phyloP scores from a whole-genome alignment of 1,140 invertebrate genomes.

The Camponotus vicinus region DNA sequence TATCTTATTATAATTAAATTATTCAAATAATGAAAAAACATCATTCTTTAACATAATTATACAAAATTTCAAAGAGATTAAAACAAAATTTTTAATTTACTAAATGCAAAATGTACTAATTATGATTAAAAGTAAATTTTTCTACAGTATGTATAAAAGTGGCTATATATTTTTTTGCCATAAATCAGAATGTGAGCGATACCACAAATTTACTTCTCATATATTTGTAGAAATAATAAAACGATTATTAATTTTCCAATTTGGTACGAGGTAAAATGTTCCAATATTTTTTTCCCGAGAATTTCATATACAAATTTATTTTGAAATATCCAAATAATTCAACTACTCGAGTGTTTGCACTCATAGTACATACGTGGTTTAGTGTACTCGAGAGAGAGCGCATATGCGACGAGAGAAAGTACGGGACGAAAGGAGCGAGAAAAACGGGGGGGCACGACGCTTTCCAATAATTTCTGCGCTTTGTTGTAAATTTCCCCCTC shows the following conservation, averaged over 20 bases:
- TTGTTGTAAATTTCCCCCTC: slow-evolving; percentile 49
- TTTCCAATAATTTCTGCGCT: slow-evolving; percentile 65
- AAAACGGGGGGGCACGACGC: slow-evolving; percentile 25
- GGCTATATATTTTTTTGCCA: background rate
- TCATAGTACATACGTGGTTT: slow-evolving; percentile 2
- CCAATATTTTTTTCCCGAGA: background rate
- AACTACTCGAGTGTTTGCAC: slow-evolving; percentile 25
- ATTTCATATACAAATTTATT: slow-evolving; percentile 23
- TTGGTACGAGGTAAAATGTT: background rate
- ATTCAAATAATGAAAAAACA: background rate
- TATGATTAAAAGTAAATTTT: background rate
- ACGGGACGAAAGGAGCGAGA: slow-evolving; percentile 48
- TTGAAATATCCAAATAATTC: background rate
- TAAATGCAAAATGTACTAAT: background rate
- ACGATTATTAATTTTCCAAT: too few relatives aligned
- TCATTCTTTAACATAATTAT: background rate
- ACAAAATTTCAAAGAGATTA: background rate
- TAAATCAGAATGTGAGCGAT: background rate
- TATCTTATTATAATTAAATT: background rate
- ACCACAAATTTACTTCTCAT: background rate
- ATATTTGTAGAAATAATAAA: background rate
- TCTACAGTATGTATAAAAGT: background rate
- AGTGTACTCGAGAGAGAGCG: background rate
- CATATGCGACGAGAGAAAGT: slow-evolving; percentile 26
- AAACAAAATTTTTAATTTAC: background rate